Conservation (phyloP, 1,140 invertebrate genomes). For the Hesperophylax magnus region DNA sequence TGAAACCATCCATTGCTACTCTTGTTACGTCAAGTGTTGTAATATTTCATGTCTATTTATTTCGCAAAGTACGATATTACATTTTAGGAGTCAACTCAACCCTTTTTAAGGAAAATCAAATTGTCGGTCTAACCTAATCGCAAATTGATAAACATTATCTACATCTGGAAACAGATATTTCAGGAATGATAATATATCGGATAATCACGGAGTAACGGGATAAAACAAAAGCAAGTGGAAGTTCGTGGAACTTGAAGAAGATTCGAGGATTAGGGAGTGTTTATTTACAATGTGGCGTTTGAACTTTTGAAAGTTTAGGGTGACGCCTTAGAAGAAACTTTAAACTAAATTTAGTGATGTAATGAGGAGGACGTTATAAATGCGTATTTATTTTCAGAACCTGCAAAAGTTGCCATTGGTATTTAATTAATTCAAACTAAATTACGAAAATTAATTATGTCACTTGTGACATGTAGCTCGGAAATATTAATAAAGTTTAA, state of each 20-base stretch:
- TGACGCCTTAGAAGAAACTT: conserved; percentile 36
- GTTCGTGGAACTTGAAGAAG: conserved; percentile 37
- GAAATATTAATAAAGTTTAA: no score
- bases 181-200: conserved; percentile 24
- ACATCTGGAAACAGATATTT: no score
- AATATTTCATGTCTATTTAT: no score
- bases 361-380: conserved; percentile 2
- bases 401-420: no score
- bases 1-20: not conserved
- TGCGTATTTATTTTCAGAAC: not conserved
- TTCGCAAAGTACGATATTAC: no score
- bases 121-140: no score
- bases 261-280: conserved; percentile 47
- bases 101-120: no score
- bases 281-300: conserved; percentile 45
- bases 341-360: conserved; percentile 17
- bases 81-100: no score
- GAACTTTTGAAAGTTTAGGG: not conserved
- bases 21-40: not conserved
- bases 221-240: conserved; percentile 46
- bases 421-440: no score
- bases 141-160: no score
- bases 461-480: no score
- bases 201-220: not conserved
- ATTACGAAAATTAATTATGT: no score